Percentiles rank a stretch among this genome's conserved stretches.
phyloP scores from a whole-genome alignment of 2,113 vertebrate species.

The Anoplopoma fimbria region DNA sequence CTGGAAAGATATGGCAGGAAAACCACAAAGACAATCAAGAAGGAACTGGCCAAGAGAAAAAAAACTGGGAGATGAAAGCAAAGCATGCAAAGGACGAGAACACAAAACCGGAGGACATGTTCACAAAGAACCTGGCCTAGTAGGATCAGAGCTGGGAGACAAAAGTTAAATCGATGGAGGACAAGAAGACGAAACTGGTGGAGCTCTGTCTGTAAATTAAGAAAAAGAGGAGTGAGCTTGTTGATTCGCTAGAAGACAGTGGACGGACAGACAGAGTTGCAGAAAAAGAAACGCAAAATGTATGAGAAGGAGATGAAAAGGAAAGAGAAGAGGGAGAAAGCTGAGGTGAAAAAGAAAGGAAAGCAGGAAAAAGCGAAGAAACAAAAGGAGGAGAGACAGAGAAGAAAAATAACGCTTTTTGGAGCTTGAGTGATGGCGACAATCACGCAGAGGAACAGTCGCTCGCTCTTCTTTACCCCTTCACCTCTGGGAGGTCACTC shows the following conservation, averaged over 20 bases:
- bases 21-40: background rate
- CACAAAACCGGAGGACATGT: background rate
- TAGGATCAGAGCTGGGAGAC: background rate
- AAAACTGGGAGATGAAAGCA: background rate
- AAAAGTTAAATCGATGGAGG: background rate
- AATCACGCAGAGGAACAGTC: no score
- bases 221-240: background rate
- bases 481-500: background rate
- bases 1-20: background rate
- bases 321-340: no score
- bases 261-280: background rate
- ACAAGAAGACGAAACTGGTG: background rate
- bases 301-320: background rate
- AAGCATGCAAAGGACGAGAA: background rate
- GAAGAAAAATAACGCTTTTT: no score
- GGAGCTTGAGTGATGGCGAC: background rate
- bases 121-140: background rate
- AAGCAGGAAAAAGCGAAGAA: background rate
- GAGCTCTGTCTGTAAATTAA: background rate
- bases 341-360: background rate
- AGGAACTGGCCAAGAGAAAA: background rate
- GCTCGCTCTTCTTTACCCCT: background rate
- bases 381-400: background rate
- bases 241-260: background rate
- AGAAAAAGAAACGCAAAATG: background rate